phyloP scores from a whole-genome alignment of 1,140 invertebrate genomes.

The Drosophila grimshawi region DNA sequence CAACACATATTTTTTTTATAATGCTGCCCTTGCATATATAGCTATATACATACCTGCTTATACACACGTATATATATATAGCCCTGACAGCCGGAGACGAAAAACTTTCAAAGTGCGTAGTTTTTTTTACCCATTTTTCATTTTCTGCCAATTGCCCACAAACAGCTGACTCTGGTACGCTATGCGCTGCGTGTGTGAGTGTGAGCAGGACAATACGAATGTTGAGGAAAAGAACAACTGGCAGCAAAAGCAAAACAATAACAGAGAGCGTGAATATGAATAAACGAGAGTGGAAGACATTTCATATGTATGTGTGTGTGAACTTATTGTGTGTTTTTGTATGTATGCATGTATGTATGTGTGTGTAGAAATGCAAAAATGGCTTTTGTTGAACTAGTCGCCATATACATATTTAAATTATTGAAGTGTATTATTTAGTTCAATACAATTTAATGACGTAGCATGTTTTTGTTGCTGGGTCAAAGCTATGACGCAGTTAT shows the following conservation, averaged over 20 bases:
- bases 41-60: background rate
- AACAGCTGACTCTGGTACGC: conserved; percentile 41
- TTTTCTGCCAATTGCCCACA: conserved; percentile 17
- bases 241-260: conserved; percentile 77
- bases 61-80: conserved; percentile 1
- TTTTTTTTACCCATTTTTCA: conserved; percentile 17
- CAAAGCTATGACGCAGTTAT: conserved; percentile 47
- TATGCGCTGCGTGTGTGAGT: conserved; percentile 13
- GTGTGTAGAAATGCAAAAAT: conserved; percentile 24
- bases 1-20: conserved; percentile 28
- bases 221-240: conserved; percentile 46
- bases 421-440: background rate
- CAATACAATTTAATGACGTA: background rate
- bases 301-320: conserved; percentile 20
- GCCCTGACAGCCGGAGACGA: conserved; percentile 17
- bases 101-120: conserved; percentile 41
- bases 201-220: conserved; percentile 46
- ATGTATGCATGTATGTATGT: background rate
- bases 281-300: conserved; percentile 39
- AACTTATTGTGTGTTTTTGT: conserved; percentile 24
- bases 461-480: conserved; percentile 3
- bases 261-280: conserved; percentile 62
- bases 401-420: too few relatives aligned
- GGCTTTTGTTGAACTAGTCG: conserved; percentile 4
- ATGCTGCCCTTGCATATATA: conserved; percentile 36